Conservation (phyloP, 1,140 invertebrate species). For the Phenacoccus solenopsis region DNA sequence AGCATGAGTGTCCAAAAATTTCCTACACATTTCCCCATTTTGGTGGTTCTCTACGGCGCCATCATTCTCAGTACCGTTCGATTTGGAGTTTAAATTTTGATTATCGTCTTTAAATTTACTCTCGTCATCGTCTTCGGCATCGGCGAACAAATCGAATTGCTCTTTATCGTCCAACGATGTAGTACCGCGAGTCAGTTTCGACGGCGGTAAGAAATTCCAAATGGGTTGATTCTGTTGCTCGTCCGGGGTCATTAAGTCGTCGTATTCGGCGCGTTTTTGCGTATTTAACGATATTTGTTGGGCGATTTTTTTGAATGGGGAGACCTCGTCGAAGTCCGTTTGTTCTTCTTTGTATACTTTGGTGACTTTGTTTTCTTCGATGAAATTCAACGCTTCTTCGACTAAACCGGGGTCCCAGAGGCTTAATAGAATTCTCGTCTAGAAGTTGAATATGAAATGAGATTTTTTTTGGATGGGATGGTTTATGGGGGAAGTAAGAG, state of each 20-base stretch:
- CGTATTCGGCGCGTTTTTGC: constrained; percentile 40
- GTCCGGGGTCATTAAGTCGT: constrained; percentile 55
- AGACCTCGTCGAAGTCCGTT: constrained; percentile 34
- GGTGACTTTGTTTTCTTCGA: constrained; percentile 51
- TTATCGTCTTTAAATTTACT: constrained; percentile 25
- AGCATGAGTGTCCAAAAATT: constrained; percentile 54
- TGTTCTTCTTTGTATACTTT: constrained; percentile 19
- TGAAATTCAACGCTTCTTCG: constrained; percentile 67
- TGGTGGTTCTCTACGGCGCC: not conserved
- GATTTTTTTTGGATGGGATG: not conserved
- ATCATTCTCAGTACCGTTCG: not conserved
- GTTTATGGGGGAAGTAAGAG: not conserved
- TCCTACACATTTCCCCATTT: not conserved
- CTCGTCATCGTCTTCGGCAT: constrained; percentile 28
- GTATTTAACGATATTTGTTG: constrained; percentile 54
- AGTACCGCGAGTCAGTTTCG: not conserved
- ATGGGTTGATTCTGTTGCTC: constrained; percentile 22
- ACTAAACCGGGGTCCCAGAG: constrained; percentile 71
- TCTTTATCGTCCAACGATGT: constrained; percentile 31
- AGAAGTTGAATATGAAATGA: constrained; percentile 22
- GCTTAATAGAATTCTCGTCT: constrained; percentile 59
- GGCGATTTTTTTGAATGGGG: constrained; percentile 60
- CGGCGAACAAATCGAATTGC: constrained; percentile 37
- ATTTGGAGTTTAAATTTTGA: constrained; percentile 19
- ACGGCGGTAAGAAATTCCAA: constrained; percentile 24